Evolutionary conservation across 2,797 vertebrate genomes (phyloP).

Genomic region (Morus bassanus): DNA sequence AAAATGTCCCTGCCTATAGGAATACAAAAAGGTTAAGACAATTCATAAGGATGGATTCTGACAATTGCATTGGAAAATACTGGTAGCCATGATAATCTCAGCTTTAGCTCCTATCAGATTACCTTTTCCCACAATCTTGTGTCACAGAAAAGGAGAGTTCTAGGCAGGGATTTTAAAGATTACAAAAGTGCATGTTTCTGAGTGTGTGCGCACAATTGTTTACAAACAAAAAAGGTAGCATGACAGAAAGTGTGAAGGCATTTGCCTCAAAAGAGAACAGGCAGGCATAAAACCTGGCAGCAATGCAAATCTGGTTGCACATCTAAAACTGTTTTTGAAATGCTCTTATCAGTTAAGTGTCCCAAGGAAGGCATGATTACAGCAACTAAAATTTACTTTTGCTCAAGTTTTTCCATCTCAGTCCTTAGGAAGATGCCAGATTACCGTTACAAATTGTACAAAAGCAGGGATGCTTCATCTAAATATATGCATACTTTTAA

Average conservation of each 20-base stretch:
- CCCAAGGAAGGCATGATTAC: background rate
- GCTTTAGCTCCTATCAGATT: background rate
- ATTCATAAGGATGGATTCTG: background rate
- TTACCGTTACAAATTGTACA: background rate
- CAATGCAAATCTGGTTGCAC: background rate
- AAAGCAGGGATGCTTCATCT: background rate
- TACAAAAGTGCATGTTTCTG: background rate
- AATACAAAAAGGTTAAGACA: background rate
- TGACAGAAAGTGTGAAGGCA: fast-evolving
- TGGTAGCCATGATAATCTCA: background rate
- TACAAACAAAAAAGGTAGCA: background rate
- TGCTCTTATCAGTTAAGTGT: background rate
- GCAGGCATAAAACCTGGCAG: background rate
- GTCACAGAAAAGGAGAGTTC: background rate
- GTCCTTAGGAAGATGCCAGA: background rate
- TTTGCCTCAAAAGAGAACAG: background rate
- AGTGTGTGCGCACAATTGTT: background rate
- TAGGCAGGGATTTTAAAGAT: background rate
- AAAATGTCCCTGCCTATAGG: background rate
- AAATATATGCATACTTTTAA: background rate
- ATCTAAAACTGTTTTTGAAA: background rate
- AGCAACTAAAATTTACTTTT: background rate
- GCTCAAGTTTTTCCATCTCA: background rate
- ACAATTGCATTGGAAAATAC: background rate
- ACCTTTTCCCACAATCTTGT: background rate